Percentiles rank a stretch among this genome's conserved stretches.
These are phyloP conservation scores for Callaeas wilsoni DNA, from an alignment of 2,113 vertebrate genomes.

Conservation along the genomic window DNA sequence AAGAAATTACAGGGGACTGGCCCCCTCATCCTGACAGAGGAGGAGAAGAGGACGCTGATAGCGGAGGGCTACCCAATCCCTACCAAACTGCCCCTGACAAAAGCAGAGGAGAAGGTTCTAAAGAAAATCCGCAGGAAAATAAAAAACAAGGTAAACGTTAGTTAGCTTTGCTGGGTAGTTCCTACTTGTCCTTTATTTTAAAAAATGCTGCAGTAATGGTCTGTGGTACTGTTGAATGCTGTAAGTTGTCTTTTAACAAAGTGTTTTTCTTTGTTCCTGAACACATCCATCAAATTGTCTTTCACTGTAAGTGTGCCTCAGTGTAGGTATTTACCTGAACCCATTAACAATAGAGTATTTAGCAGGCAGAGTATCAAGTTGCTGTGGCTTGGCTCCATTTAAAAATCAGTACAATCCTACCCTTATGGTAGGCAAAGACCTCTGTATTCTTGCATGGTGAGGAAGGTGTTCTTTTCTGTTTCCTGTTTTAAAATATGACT, in stretches of 20 bases:
- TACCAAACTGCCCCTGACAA: conserved; percentile 92
- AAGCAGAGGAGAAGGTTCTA: conserved; percentile 94
- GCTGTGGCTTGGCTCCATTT: conserved; percentile 3
- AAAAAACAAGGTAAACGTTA: conserved; percentile 87
- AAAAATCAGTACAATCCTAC: not conserved
- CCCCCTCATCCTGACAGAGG: conserved; percentile 92
- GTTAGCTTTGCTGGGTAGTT: not conserved
- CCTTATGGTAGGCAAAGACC: not conserved
- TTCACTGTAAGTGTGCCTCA: not conserved
- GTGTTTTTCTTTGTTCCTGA: not conserved
- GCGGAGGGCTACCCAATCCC: conserved; percentile 97
- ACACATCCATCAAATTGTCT: not conserved
- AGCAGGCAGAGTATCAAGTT: not conserved
- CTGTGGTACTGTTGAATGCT: not conserved
- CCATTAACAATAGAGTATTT: not conserved
- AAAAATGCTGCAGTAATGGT: not conserved
- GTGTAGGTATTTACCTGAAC: conserved; percentile 1
- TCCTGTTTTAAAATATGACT: not conserved
- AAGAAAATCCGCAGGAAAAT: conserved; percentile 99
- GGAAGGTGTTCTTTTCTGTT: not conserved
- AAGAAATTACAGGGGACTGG: conserved; percentile 92
- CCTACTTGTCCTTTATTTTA: not conserved
- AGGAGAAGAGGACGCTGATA: conserved; percentile 93
- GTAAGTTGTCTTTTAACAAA: not conserved
- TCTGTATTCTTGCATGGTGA: not conserved